Conservation (phyloP, 92 coral and sea anemone genomes). For the Scolanthus callimorphus region DNA sequence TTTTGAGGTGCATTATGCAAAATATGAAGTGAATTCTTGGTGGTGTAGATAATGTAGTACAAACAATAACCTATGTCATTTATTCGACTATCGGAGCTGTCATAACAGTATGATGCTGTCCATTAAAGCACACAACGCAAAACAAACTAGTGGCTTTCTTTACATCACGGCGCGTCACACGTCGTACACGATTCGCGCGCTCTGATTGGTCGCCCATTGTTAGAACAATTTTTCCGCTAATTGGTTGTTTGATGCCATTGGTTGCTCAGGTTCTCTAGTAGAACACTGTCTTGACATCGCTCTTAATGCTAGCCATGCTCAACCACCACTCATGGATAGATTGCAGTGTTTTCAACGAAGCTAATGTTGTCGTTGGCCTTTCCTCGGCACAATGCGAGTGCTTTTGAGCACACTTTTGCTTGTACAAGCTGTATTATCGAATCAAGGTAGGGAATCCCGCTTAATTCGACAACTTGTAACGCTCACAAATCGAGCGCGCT, state of each 20-base stretch:
- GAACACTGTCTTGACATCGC: constrained; percentile 68
- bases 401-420: constrained; percentile 83
- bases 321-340: constrained; percentile 51
- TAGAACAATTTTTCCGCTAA: constrained; percentile 82
- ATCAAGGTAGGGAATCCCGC: constrained; percentile 60
- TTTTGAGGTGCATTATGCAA: constrained; percentile 29
- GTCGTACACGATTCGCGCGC: constrained; percentile 53
- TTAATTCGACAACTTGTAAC: constrained; percentile 20
- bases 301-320: constrained; percentile 73
- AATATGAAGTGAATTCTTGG: constrained; percentile 45
- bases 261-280: constrained; percentile 64
- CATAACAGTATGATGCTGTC: constrained; percentile 85
- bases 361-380: constrained; percentile 67
- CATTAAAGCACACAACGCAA: constrained; percentile 88
- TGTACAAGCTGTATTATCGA: constrained; percentile 37
- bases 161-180: constrained; percentile 87
- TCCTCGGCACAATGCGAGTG: constrained; percentile 78
- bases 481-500: constrained; percentile 20
- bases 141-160: constrained; percentile 90
- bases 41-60: constrained; percentile 51
- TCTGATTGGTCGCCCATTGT: constrained; percentile 66
- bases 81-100: constrained; percentile 77
- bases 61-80: constrained; percentile 71
- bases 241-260: constrained; percentile 90
- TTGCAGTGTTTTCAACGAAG: constrained; percentile 50